Conservation (phyloP, 2,888 invertebrate genomes). For the Agrilus mali region DNA sequence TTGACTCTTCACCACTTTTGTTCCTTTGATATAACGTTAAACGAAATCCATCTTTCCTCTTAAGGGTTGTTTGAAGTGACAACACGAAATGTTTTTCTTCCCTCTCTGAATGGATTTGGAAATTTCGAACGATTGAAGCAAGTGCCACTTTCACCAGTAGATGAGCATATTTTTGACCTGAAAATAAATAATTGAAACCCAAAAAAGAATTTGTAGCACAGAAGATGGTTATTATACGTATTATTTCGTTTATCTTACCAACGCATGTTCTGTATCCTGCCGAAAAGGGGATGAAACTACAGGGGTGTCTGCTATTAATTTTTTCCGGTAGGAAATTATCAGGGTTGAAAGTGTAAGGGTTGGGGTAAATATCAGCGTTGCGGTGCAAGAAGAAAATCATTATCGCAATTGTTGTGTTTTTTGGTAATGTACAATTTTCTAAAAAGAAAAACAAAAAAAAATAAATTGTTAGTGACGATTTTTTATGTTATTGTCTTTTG, state of each 20-base stretch:
- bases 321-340: conserved; percentile 60
- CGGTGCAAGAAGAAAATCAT: conserved; percentile 42
- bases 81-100: conserved; percentile 49
- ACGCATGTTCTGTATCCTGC: conserved; percentile 64
- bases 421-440: conserved; percentile 21
- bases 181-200: background rate
- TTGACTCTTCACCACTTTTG: no score
- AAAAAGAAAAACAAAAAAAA: no score
- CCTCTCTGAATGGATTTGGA: conserved; percentile 42
- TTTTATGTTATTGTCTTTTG: no score
- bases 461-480: no score
- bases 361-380: conserved; percentile 45
- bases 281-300: conserved; percentile 62
- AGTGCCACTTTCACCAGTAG: conserved; percentile 55
- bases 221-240: background rate
- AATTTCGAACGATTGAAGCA: conserved; percentile 52
- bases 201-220: background rate
- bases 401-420: conserved; percentile 11
- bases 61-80: conserved; percentile 53
- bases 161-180: conserved; percentile 48
- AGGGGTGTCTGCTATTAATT: conserved; percentile 55
- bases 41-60: conserved; percentile 52
- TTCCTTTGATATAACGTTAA: no score
- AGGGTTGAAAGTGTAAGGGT: conserved; percentile 55
- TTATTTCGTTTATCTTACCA: conserved; percentile 37